These are phyloP conservation scores for Hylaea fasciaria DNA, from an alignment of 2,888 invertebrate genomes.

Conservation along the genomic window DNA sequence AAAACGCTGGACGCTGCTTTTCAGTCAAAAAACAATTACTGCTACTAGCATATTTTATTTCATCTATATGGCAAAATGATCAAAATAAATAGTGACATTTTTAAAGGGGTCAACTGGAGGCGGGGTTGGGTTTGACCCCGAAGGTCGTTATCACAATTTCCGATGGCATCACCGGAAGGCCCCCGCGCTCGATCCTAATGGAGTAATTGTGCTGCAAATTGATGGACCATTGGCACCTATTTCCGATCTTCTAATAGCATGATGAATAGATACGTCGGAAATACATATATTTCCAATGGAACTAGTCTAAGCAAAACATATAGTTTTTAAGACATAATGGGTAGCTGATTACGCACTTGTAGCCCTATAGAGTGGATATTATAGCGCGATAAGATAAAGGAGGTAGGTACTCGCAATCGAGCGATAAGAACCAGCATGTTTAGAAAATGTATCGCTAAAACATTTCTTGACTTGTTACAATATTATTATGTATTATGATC, in stretches of 20 bases:
- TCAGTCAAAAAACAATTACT: too few relatives aligned
- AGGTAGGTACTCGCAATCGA: conserved; percentile 19
- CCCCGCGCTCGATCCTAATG: conserved; percentile 62
- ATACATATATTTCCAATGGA: neutral
- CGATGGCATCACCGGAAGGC: conserved; percentile 55
- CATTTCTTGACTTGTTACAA: too few relatives aligned
- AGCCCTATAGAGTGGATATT: conserved; percentile 34
- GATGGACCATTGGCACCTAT: conserved; percentile 62
- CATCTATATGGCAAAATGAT: neutral
- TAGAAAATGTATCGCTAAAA: too few relatives aligned
- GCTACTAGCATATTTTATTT: too few relatives aligned
- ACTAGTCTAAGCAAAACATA: neutral
- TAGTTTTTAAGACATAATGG: neutral
- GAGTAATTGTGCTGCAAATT: conserved; percentile 73
- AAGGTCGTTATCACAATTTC: conserved; percentile 58
- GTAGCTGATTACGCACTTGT: conserved; percentile 10
- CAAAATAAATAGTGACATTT: conserved; percentile 7
- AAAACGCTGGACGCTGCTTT: too few relatives aligned
- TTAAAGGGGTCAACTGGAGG: conserved; percentile 14
- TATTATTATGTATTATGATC: too few relatives aligned
- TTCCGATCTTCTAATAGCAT: conserved; percentile 65
- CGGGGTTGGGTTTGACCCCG: conserved; percentile 21
- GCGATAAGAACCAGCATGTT: too few relatives aligned
- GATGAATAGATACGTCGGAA: conserved; percentile 18
- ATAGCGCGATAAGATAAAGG: conserved; percentile 35